Evolutionary conservation across 2,797 vertebrate species (phyloP), one percentile per base, ranked within the genome.

Genomic region (Mus caroli): DNA sequence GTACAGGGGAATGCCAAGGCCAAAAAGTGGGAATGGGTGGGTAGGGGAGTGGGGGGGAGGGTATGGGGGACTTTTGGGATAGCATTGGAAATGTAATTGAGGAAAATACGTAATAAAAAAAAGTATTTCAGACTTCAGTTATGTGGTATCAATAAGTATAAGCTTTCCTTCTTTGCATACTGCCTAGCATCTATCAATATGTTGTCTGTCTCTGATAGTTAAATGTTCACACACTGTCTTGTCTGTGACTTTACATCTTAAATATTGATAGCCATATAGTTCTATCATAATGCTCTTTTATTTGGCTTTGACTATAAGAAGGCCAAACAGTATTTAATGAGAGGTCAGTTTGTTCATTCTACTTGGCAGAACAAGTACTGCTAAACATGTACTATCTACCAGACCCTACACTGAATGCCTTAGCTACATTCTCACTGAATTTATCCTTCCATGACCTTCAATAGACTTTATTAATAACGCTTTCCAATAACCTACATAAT

Each of bases 351-450:
- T 83, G 28, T 69, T 92, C 78, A 84, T 84, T 12, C 4, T 20
- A 64, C 52, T 83, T 19, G 69, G 50, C 15, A 88, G 50, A 82
- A 58, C 2, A 50, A 58, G 34, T 28, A 58, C 56, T 73, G 71
- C 6, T 60, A 7, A 90, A 34, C 3, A 54, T 3, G 40, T 58
- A 77, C 31, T 31, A 19, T 54, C 69, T 62, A 6, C 15, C n/a
- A 1, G 50, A 80, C 14, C 86, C 31, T 4, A 22, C 52, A 10
- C 14, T 83, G 6, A 86, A 43, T 87, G 60, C 4, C 67, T 92
- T 90, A 50, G 40, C 54, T 90, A 43, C 20, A 19, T 80, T 92
- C 64, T 88, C 28, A 92, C 86, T 91, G 54, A 78, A 92, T 91
- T 86, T 76, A 93, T 28, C 85, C 17, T 60, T 88, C 82, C 37